Percentiles rank a stretch among this genome's conserved stretches.
Evolutionary conservation across 2,888 invertebrate species (phyloP).

Genomic region (Torymus texanus): DNA sequence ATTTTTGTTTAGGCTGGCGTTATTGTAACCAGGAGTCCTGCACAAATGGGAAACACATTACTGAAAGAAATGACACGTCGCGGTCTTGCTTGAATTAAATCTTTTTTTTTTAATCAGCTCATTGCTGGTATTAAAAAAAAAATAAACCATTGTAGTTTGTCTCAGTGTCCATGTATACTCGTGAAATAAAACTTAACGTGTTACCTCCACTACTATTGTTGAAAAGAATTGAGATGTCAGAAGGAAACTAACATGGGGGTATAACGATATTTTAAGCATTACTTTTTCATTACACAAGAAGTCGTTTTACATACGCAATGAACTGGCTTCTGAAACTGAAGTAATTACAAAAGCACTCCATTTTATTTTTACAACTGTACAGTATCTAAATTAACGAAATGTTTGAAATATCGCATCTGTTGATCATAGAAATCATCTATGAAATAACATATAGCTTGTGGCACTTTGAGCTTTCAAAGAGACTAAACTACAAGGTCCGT

Average conservation of each 20-base stretch:
- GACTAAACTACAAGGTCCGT: slow-evolving; percentile 53
- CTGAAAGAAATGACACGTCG: slow-evolving; percentile 92
- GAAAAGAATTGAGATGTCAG: slow-evolving; percentile 22
- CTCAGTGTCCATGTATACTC: slow-evolving; percentile 68
- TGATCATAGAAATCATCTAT: slow-evolving; percentile 35
- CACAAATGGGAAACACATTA: slow-evolving; percentile 94
- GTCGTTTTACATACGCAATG: slow-evolving; percentile 41
- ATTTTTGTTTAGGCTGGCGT: slow-evolving; percentile 84
- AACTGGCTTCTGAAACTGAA: slow-evolving; percentile 45
- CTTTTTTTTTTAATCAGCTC: slow-evolving; percentile 39
- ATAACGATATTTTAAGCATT: slow-evolving; percentile 47
- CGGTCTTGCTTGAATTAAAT: slow-evolving; percentile 75
- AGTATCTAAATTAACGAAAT: slow-evolving; percentile 47
- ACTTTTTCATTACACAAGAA: slow-evolving; percentile 41
- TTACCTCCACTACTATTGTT: slow-evolving; percentile 39
- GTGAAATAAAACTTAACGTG: slow-evolving; percentile 62
- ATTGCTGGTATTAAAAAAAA: slow-evolving; percentile 54
- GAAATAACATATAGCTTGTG: slow-evolving; percentile 41
- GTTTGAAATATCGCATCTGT: slow-evolving; percentile 40
- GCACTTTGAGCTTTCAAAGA: slow-evolving; percentile 47
- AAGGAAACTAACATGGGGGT: slow-evolving; percentile 36
- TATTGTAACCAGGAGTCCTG: slow-evolving; percentile 95
- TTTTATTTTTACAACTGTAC: slow-evolving; percentile 55
- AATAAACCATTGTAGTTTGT: slow-evolving; percentile 67
- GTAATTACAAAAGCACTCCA: slow-evolving; percentile 33